Base-by-base conservation (phyloP, 2,888 invertebrate genomes). In the Leptogaster cylindrica region DNA sequence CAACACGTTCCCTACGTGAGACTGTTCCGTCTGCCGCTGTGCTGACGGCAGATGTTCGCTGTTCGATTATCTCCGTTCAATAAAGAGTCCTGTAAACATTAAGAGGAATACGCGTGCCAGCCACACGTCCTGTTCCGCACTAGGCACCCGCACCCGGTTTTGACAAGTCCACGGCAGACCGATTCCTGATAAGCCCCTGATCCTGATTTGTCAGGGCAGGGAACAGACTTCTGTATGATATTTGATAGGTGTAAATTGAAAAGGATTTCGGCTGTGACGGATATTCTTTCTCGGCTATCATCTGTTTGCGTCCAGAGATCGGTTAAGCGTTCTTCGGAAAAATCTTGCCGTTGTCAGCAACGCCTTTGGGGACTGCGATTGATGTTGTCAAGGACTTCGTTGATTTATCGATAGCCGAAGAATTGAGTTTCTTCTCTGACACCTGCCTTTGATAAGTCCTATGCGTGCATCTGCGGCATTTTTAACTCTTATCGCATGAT, bases 231-330 rank as follows among this genome's bases (percentile, higher is more conserved):
- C n/a, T n/a, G n/a, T 16, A 31, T 52, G 52, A 52, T 20, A 52
- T 52, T 52, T 33, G 52, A 52, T 52, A 52, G 28, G 52, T 52
- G 52, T 52, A 52, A 52, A 52, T 52, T 52, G 52, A 52, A 52
- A 52, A 52, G 52, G 31, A 52, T 52, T 31, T 52, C 33, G 27
- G 33, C 20, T 58, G 25, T 39, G 39, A 58, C 58, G 41, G 39
- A 14, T 39, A 18, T 18, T 25, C 39, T 23, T 3, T 23, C 41
- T 27, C 23, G 36, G 58, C 14, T 39, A 58, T 25, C 39, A 58
- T 58, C 41, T 58, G 58, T 39, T 39, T 36, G 23, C 27, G 58
- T 41, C 58, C 23, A 39, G 14, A 41, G 25, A 58, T 58, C 39
- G 8, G 39, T 58, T 41, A 16, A n/a, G 10, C 16, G 46, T 23